Evolutionary conservation across 2,113 vertebrate species (phyloP).

Genomic region (Petroica traversi): DNA sequence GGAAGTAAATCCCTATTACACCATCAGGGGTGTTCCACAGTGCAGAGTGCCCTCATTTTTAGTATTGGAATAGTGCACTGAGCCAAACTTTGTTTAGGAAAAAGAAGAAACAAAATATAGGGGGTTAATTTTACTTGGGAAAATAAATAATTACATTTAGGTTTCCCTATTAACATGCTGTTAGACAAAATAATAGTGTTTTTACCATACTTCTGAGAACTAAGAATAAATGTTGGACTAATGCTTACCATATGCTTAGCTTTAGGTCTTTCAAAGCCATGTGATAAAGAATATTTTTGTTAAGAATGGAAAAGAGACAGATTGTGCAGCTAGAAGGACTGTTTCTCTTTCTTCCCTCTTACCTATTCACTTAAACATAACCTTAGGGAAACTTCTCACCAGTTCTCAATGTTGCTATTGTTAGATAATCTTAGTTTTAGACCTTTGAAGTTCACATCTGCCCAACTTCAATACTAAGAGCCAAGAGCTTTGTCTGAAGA

Average conservation of each 20-base stretch:
- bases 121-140: neutral
- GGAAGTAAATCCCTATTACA: neutral
- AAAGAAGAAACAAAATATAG: neutral
- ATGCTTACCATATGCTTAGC: neutral
- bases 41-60: neutral
- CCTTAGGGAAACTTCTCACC: neutral
- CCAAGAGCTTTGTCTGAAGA: neutral
- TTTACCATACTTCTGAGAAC: neutral
- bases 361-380: neutral
- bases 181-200: neutral
- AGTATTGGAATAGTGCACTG: neutral
- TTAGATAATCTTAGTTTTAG: neutral
- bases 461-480: neutral
- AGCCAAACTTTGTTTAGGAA: neutral
- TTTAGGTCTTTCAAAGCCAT: neutral
- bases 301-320: neutral
- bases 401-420: neutral
- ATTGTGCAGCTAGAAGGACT: neutral
- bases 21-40: rapidly evolving
- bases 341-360: neutral
- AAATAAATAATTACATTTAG: neutral
- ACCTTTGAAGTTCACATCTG: neutral
- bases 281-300: neutral
- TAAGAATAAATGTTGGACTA: neutral
- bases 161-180: neutral